Percentiles rank a stretch among this genome's conserved stretches.
These are phyloP conservation scores for Rutpela maculata DNA, from an alignment of 2,888 invertebrate species.

Conservation along the genomic window DNA sequence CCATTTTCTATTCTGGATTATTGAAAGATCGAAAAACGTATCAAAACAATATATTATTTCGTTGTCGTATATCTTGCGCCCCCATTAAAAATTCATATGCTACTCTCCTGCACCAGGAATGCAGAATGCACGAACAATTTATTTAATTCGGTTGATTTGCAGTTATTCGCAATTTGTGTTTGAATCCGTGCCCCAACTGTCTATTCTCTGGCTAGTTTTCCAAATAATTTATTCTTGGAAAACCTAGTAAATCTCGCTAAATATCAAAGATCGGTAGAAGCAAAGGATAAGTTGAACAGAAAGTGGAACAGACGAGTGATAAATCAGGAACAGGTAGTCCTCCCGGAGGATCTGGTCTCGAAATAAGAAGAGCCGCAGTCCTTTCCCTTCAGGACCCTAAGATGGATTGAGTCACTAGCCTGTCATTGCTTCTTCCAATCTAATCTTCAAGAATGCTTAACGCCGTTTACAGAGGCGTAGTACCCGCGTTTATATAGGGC, in stretches of 20 bases:
- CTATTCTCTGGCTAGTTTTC: conserved; percentile 56
- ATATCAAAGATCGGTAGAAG: conserved; percentile 72
- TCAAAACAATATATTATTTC: too few species aligned
- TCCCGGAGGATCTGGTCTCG: conserved; percentile 71
- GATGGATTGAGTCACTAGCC: conserved; percentile 70
- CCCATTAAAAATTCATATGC: too few species aligned
- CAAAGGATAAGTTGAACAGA: conserved; percentile 71
- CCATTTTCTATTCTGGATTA: too few species aligned
- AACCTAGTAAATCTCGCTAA: conserved; percentile 72
- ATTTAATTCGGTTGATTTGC: conserved; percentile 45
- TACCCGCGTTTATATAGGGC: neutral
- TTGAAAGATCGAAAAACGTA: too few species aligned
- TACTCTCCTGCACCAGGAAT: neutral
- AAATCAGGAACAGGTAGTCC: conserved; percentile 74
- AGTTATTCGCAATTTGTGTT: conserved; percentile 53
- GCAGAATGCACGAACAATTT: conserved; percentile 25
- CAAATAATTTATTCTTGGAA: conserved; percentile 70
- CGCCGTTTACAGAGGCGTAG: conserved; percentile 40
- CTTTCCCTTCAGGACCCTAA: conserved; percentile 68
- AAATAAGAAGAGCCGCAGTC: conserved; percentile 70
- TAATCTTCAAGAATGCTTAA: conserved; percentile 61
- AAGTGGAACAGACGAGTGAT: conserved; percentile 73
- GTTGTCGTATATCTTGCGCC: too few species aligned
- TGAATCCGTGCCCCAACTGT: conserved; percentile 54
- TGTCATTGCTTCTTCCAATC: conserved; percentile 68